These are phyloP conservation scores for Xenentodon cancila DNA, from an alignment of 2,797 vertebrate genomes.

Conservation along the genomic window DNA sequence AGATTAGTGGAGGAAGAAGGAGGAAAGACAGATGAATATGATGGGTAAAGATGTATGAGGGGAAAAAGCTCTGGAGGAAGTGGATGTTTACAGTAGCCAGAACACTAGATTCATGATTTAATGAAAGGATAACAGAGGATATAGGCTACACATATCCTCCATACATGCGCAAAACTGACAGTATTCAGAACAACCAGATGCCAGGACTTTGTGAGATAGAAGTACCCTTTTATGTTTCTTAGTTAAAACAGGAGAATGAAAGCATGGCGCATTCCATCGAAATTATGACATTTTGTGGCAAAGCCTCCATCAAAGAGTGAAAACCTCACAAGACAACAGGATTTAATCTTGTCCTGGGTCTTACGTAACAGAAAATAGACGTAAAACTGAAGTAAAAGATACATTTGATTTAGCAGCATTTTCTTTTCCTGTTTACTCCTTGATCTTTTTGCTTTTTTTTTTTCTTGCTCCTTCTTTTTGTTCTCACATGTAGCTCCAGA, in stretches of 20 bases:
- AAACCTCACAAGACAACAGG: conserved; percentile 31
- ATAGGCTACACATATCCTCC: conserved; percentile 30
- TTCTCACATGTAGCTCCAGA: conserved; percentile 28
- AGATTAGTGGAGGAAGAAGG: conserved; percentile 27
- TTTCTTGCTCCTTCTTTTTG: conserved; percentile 24
- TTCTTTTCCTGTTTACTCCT: conserved; percentile 12
- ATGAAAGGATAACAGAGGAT: conserved; percentile 60
- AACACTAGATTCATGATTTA: conserved; percentile 37
- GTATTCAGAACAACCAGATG: conserved; percentile 39
- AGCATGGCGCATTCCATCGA: conserved; percentile 34
- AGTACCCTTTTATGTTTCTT: conserved; percentile 30
- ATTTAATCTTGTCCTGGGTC: conserved; percentile 30
- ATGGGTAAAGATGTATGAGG: conserved; percentile 33
- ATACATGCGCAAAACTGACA: conserved; percentile 37
- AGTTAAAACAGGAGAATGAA: conserved; percentile 44
- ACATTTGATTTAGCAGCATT: conserved; percentile 39
- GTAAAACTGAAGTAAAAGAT: conserved; percentile 41
- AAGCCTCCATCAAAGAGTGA: conserved; percentile 29
- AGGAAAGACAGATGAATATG: conserved; percentile 12
- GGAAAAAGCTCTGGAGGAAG: conserved; percentile 47
- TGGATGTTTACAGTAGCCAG: conserved; percentile 60
- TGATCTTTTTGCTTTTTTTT: conserved; percentile 17
- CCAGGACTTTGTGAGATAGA: conserved; percentile 16
- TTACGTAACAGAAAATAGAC: conserved; percentile 33
- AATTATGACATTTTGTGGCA: conserved; percentile 44